Evolutionary conservation across 2,113 vertebrate species (phyloP), one percentile per base, ranked within the genome.

Genomic region (Bufo gargarizans): DNA sequence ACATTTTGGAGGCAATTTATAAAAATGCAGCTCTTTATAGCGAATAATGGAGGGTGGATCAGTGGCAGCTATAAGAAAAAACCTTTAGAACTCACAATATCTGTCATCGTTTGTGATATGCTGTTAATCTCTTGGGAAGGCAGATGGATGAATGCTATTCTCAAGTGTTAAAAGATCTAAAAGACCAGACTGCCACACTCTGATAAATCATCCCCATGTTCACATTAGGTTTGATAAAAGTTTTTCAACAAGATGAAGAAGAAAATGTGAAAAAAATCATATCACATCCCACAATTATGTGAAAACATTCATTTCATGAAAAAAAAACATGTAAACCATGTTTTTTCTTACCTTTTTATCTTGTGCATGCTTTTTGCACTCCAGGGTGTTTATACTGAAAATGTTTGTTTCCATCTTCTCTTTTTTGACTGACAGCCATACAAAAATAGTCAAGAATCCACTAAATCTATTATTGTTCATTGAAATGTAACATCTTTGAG

Each of bases 141-240:
- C 33, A 93, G 88, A 91, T 91, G 90, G 88, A 90, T 91, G 55
- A 53, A 81, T 2, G 53, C 58, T 14, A 56, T 91, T 92, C 91
- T 91, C 91, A 90, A 90, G 82, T 89, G 91, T 84, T 92, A 89
- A 49, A 86, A 92, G 58, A 93, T 90, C 79, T 77, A 82, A 90
- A 89, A 91, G 90, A 90, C 77, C 89, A 90, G 86, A 90, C 91
- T 82, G 72, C 82, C 88, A 91, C 92, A 65, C 81, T 92, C 93
- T 92, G 91, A 92, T 93, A 92, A 93, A 93, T 94, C 92, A 95
- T 93, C 92, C 91, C 90, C 91, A 91, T 89, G 86, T 89, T 92
- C 86, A 91, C 86, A 87, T 94, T 87, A 92, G 82, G 91, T 93
- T 87, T 92, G 90, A 93, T 91, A 90, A 90, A 92, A 50, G 11